These are phyloP conservation scores for Ciconia nigra DNA, from an alignment of 2,797 vertebrate species.

Conservation along the genomic window DNA sequence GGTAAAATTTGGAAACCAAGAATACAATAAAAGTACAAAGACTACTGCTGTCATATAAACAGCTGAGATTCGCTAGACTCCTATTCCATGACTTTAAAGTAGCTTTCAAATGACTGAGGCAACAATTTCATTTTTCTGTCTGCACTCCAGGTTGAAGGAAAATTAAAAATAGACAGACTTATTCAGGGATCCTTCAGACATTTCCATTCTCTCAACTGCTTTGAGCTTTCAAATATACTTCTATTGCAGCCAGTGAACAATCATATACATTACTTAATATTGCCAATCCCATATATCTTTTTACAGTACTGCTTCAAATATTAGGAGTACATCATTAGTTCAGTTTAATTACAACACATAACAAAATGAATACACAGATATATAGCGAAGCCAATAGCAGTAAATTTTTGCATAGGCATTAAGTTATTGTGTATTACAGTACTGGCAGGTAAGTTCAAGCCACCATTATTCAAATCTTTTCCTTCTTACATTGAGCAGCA, in stretches of 20 bases:
- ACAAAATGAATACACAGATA: background rate
- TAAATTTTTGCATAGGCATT: background rate
- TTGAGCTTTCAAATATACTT: background rate
- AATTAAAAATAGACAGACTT: background rate
- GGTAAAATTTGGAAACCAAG: background rate
- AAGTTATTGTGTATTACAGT: background rate
- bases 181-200: background rate
- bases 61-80: background rate
- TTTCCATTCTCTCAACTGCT: background rate
- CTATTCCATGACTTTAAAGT: background rate
- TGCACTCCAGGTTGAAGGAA: background rate
- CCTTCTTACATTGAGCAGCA: background rate
- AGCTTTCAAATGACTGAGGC: background rate
- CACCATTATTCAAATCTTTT: background rate
- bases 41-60: background rate
- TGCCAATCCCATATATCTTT: background rate
- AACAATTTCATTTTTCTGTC: background rate
- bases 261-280: background rate
- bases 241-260: background rate
- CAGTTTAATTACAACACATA: background rate
- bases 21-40: background rate
- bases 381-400: background rate
- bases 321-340: background rate
- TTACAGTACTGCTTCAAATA: background rate
- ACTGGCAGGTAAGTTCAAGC: background rate